These are phyloP conservation scores for Drosophila suboccidentalis DNA, from an alignment of 2,888 invertebrate genomes.

Conservation along the genomic window DNA sequence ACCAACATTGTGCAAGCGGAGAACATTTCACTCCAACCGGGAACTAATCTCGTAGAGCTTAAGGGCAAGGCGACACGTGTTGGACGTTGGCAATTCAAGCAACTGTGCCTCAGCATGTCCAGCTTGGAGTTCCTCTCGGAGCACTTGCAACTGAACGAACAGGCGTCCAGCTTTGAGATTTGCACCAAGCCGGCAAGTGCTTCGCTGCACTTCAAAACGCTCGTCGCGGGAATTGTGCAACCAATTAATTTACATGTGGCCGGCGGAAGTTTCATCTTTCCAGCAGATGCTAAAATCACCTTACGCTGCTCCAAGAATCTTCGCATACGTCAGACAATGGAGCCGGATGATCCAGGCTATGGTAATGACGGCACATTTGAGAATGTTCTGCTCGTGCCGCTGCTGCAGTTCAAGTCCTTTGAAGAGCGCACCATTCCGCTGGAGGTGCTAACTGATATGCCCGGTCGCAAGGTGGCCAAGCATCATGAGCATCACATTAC, in stretches of 20 bases:
- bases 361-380: slow-evolving; percentile 75
- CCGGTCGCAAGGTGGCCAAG: slow-evolving; percentile 90
- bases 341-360: slow-evolving; percentile 3
- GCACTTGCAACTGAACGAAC: slow-evolving; percentile 85
- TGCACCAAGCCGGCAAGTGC: slow-evolving; percentile 86
- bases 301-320: slow-evolving; percentile 85
- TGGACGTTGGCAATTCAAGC: slow-evolving; percentile 90
- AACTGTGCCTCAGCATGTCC: slow-evolving; percentile 85
- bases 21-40: slow-evolving; percentile 88
- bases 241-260: slow-evolving; percentile 91
- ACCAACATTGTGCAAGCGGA: slow-evolving; percentile 87
- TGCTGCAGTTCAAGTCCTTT: slow-evolving; percentile 89
- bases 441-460: slow-evolving; percentile 90
- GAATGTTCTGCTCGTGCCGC: slow-evolving; percentile 86
- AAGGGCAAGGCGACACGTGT: slow-evolving; percentile 88
- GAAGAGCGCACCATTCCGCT: slow-evolving; percentile 88
- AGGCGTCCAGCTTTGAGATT: slow-evolving; percentile 84
- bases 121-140: slow-evolving; percentile 91
- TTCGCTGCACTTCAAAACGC: slow-evolving; percentile 88
- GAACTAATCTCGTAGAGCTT: slow-evolving; percentile 88
- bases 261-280: slow-evolving; percentile 92
- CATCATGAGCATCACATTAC: slow-evolving; percentile 92
- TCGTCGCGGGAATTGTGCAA: slow-evolving; percentile 93
- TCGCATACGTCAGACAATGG: slow-evolving; percentile 78
- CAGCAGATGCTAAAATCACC: slow-evolving; percentile 87